Conservation (phyloP, 2,113 vertebrate species). For the Hemiscyllium ocellatum region DNA sequence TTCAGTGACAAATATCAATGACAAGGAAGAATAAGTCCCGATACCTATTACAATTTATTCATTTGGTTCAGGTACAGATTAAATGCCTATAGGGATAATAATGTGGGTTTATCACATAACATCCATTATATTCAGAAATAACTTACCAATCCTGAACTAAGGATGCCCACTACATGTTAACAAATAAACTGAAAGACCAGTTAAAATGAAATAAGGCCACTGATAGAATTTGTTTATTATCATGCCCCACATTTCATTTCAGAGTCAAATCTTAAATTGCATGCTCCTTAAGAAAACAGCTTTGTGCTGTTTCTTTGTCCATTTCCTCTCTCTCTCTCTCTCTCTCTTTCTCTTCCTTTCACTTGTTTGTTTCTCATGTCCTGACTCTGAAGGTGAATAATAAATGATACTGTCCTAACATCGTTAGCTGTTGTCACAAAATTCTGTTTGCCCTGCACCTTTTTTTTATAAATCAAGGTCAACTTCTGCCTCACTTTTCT, state of each 20-base stretch:
- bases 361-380: neutral
- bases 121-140: neutral
- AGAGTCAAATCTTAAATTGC: neutral
- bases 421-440: neutral
- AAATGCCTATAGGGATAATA: neutral
- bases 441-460: neutral
- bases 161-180: neutral
- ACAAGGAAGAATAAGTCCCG: neutral
- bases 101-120: neutral
- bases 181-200: neutral
- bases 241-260: neutral
- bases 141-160: neutral
- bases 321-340: neutral
- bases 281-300: neutral
- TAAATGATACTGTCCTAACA: neutral
- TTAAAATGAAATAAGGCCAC: neutral
- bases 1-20: neutral
- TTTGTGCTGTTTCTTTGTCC: neutral
- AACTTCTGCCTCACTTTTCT: neutral
- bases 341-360: neutral
- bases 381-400: neutral
- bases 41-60: neutral
- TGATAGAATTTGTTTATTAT: neutral
- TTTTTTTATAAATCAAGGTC: neutral
- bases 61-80: neutral